These are phyloP conservation scores for Leuciscus waleckii DNA, from an alignment of 2,797 vertebrate genomes.

Conservation along the genomic window DNA sequence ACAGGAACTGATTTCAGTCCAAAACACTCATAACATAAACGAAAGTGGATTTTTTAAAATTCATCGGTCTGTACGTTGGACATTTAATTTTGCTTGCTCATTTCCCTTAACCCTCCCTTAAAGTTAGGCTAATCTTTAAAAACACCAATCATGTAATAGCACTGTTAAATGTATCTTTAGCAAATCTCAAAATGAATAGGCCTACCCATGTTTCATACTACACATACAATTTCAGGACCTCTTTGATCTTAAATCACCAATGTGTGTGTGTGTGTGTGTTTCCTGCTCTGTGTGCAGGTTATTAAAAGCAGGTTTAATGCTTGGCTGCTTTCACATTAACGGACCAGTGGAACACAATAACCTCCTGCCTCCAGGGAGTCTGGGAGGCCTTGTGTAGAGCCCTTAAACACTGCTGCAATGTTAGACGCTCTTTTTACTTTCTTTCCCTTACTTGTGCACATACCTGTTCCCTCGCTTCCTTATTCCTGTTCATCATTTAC, in stretches of 20 bases:
- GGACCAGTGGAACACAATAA: conserved; percentile 33
- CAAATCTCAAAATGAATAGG: not conserved
- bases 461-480: not conserved
- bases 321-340: conserved; percentile 37
- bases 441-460: not conserved
- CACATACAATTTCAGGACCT: not conserved
- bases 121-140: not conserved
- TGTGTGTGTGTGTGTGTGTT: not conserved
- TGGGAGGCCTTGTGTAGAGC: conserved; percentile 16
- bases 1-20: not conserved
- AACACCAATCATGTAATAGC: not conserved
- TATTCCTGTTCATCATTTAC: not conserved
- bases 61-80: not conserved
- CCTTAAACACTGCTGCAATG: not conserved
- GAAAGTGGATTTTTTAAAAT: not conserved
- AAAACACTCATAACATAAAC: not conserved
- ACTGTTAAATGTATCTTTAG: not conserved
- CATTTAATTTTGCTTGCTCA: not conserved
- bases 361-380: conserved; percentile 31
- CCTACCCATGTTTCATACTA: not conserved
- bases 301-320: conserved; percentile 31
- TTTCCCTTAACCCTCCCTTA: not conserved
- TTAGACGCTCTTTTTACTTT: not conserved
- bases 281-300: not conserved
- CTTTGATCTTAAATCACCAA: conserved; percentile 17